Evolutionary conservation across 2,113 vertebrate genomes (phyloP), one percentile per base, ranked within the genome.

Genomic region (Pithys albifrons): DNA sequence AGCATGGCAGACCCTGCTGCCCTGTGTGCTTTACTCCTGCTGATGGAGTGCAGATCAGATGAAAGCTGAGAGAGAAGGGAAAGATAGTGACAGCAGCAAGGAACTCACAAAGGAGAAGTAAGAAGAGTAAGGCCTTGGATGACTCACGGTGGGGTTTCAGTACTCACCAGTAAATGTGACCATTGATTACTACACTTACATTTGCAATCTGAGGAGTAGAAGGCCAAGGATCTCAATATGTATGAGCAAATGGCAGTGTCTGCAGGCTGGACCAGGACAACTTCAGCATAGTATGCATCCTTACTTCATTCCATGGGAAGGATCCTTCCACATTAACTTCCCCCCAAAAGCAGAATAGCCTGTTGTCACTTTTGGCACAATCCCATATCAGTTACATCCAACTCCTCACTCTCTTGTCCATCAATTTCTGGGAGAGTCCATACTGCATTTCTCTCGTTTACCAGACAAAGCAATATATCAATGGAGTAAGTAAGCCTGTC

Each of bases 31-130:
- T 43, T 10, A 20, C 45, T 67, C 43, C 70, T 35, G 65, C 43
- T 35, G 28, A 16, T 46, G 28, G 43, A 49, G 22, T 0, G 9
- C 37, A 28, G 45, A 25, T 73, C 49, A 72, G 33, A 19, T 12
- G 70, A 69, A 89, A 72, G 33, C 49, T 18, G 7, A 45, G 66
- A 59, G 61, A 46, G 58, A 37, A 5, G 23, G 29, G 12, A 66
- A 52, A 45, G 37, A 35, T 0, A 73, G 59, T 0, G 0, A 62
- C 4, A 6, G 72, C 69, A 71, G 10, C 1, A 1, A 77, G 55
- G 31, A 66, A 14, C 59, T 79, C 58, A 8, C 0, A 1, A 31
- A 20, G 45, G 59, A 77, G n/a, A 10, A 83, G 37, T 41, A 54
- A 77, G 55, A 86, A 54, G 31, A 92, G 64, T 39, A 65, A 73